Conservation (phyloP, 2,113 vertebrate species). For the Myrmophylax atrothorax region DNA sequence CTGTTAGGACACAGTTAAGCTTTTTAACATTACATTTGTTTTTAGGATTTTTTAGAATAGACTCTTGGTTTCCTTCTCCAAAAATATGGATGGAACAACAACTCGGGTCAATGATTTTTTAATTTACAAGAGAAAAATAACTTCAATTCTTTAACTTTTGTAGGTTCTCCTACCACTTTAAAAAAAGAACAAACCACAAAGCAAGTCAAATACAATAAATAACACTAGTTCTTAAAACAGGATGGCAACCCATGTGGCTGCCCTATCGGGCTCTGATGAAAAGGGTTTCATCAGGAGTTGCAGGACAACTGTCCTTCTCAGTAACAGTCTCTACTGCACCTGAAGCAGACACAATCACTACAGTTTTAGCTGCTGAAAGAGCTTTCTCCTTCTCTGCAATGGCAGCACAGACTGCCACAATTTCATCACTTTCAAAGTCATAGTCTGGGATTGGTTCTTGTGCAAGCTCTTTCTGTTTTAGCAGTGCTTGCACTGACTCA, state of each 20-base stretch:
- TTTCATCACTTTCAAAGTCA: slow-evolving; percentile 96
- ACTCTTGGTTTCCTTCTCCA: background rate
- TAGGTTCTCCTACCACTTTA: background rate
- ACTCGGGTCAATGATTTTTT: background rate
- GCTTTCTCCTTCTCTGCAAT: slow-evolving; percentile 87
- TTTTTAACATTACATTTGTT: background rate
- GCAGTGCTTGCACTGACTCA: slow-evolving; percentile 64
- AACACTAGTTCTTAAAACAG: background rate
- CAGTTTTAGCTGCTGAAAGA: slow-evolving; percentile 74
- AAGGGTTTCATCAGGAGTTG: slow-evolving; percentile 67
- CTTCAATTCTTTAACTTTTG: background rate
- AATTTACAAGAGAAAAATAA: background rate
- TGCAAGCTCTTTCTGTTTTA: slow-evolving; percentile 48
- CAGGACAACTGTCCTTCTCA: slow-evolving; percentile 55
- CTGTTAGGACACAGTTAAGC: background rate
- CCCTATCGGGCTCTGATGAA: slow-evolving; percentile 87
- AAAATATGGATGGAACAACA: background rate
- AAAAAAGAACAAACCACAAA: background rate
- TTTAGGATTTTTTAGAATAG: background rate
- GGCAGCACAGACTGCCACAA: slow-evolving; percentile 90
- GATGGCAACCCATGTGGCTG: background rate
- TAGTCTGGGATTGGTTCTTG: slow-evolving; percentile 88
- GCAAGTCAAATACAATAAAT: slow-evolving; percentile 7
- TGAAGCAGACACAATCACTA: slow-evolving; percentile 84
- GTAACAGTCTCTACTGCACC: slow-evolving; percentile 75